A percentile compares a stretch with the other conserved stretches of the same genome.
Conservation (phyloP, 2,797 vertebrate species). For the Pelobates cultripes region DNA sequence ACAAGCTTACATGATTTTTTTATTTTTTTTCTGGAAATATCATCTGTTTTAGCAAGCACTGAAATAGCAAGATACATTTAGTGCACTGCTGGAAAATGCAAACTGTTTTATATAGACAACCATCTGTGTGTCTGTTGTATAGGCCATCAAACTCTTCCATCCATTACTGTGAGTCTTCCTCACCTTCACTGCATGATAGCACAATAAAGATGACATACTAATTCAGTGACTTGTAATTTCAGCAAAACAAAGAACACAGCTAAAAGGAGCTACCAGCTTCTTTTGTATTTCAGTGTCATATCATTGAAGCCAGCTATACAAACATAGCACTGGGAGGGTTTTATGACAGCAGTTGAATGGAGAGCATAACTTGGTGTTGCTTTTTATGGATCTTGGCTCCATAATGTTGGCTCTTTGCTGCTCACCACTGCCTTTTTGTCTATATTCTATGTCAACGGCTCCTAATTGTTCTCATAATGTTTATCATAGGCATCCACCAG, state of each 20-base stretch:
- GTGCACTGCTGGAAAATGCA: constrained; percentile 54
- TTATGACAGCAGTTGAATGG: constrained; percentile 80
- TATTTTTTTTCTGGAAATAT: constrained; percentile 54
- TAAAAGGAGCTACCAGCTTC: constrained; percentile 62
- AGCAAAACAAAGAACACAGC: constrained; percentile 80
- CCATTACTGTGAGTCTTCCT: constrained; percentile 76
- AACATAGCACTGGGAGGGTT: constrained; percentile 79
- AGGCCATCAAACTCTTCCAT: constrained; percentile 80
- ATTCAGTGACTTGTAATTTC: constrained; percentile 86
- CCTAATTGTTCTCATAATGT: constrained; percentile 87
- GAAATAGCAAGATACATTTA: constrained; percentile 60
- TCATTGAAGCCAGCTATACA: constrained; percentile 81
- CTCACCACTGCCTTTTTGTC: constrained; percentile 76
- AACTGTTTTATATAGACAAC: constrained; percentile 74
- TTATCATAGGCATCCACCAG: constrained; percentile 82
- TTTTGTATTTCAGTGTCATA: constrained; percentile 79
- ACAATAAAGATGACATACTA: constrained; percentile 87
- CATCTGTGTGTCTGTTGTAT: constrained; percentile 81
- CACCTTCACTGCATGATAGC: constrained; percentile 78
- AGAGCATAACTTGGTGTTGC: constrained; percentile 73
- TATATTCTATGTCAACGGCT: constrained; percentile 79
- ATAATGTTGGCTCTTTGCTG: constrained; percentile 75
- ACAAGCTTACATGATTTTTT: constrained; percentile 51
- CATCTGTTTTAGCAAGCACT: constrained; percentile 58
- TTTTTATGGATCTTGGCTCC: constrained; percentile 79